These are phyloP conservation scores for Baronia brevicornis DNA, from an alignment of 2,888 invertebrate genomes.

Conservation along the genomic window DNA sequence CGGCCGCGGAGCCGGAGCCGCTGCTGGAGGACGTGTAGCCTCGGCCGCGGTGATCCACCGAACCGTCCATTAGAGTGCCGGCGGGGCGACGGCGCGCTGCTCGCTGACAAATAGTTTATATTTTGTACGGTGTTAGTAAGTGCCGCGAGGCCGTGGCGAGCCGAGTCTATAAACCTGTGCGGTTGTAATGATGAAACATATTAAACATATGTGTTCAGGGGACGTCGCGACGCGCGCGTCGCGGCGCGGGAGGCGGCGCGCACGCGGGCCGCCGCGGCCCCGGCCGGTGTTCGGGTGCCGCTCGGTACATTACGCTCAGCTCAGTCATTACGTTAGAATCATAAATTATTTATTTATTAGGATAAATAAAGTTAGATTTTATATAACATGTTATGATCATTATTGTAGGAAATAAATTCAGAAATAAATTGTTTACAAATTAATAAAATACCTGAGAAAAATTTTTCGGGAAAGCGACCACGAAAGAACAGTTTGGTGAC, in stretches of 20 bases:
- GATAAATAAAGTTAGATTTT: slow-evolving; percentile 11
- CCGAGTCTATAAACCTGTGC: slow-evolving; percentile 24
- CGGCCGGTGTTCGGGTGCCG: slow-evolving; percentile 24
- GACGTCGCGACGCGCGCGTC: too few relatives aligned
- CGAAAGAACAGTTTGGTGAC: too few relatives aligned
- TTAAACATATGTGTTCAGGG: too few relatives aligned
- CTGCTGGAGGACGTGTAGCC: slow-evolving; percentile 57
- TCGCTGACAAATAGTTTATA: slow-evolving; percentile 29
- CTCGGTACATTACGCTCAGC: slow-evolving; percentile 15
- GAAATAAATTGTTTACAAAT: neutral
- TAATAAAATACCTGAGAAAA: too few relatives aligned
- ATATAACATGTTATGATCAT: too few relatives aligned
- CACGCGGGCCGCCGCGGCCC: slow-evolving; percentile 13
- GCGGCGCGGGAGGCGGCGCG: too few relatives aligned
- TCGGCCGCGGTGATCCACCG: slow-evolving; percentile 51
- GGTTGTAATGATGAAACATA: slow-evolving; percentile 37
- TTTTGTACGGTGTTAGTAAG: slow-evolving; percentile 55
- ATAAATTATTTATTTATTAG: slow-evolving; percentile 11
- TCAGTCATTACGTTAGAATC: too few relatives aligned
- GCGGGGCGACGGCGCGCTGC: slow-evolving; percentile 9
- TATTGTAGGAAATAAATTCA: neutral
- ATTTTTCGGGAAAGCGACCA: too few relatives aligned
- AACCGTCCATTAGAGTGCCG: slow-evolving; percentile 36
- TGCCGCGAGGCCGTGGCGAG: slow-evolving; percentile 23
- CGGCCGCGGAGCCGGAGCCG: slow-evolving; percentile 47